Base-by-base conservation (phyloP, 2,888 invertebrate species). In the Meteorus colon region DNA sequence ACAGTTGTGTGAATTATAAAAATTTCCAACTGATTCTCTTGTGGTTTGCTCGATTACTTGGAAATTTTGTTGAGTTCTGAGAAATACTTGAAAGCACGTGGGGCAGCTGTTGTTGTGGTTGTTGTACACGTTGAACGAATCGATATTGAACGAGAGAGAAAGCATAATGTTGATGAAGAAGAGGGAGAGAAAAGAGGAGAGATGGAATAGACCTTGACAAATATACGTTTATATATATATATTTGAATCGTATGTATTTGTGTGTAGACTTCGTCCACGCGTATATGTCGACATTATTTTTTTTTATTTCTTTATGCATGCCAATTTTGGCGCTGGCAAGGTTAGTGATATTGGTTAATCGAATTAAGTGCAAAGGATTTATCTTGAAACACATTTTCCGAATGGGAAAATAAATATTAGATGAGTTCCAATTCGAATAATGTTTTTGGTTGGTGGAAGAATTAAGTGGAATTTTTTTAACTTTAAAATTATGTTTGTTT, bases 41-140 rank as follows among this genome's bases (percentile, higher is more conserved):
- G n/a, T n/a, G 55, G n/a, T 55, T n/a, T 27, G 8, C 27, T 41
- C 12, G 2, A 29, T 16, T 70, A 34, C 55, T 70, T 5, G 48
- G 69, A 34, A 71, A 71, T 59, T 12, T 68, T 62, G 62, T 19
- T 27, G 37, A 60, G 14, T 71, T 71, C 60, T 62, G 34, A 71
- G 71, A 71, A 71, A 24, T 16, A n/a, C 5, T 48, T 55, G 24
- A 5, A 45, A 72, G 62, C 71, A 72, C 71, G 71, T 72, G 71
- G 48, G 4, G 71, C 71, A 72, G 71, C 41, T 72, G 71, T 71
- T 37, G 70, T 70, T 59, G 55, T 68, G 51, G 24, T 16, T 48
- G 41, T n/a, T 48, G 14, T 48, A n/a, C 48, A 70, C 27, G 24
- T 19, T 60, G 31, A 70, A 59, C 55, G 37, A 59, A 70, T 70